phyloP scores from a whole-genome alignment of 1,140 invertebrate species.

The Varroa destructor region DNA sequence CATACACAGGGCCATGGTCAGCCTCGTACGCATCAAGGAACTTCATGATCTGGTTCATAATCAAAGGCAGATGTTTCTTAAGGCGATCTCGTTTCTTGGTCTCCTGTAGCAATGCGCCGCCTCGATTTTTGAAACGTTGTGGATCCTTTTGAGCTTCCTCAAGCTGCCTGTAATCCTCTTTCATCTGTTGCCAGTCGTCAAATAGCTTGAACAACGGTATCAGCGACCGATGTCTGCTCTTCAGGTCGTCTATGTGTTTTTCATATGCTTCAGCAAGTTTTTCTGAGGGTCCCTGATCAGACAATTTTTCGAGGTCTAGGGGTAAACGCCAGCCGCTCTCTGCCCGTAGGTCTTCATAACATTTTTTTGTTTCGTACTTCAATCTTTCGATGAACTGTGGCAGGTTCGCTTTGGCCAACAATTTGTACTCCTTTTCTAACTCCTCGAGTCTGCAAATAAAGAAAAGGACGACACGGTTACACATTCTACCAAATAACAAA shows the following conservation, averaged over 20 bases:
- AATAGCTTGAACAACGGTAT: slow-evolving; percentile 10
- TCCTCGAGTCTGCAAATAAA: slow-evolving; percentile 6
- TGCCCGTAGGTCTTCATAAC: not conserved
- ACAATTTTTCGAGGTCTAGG: not conserved
- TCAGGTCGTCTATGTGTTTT: not conserved
- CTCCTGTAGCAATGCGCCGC: not conserved
- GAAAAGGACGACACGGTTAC: no score
- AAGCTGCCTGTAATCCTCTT: not conserved
- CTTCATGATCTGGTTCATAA: slow-evolving; percentile 4
- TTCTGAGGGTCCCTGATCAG: not conserved
- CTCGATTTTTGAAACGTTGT: slow-evolving; percentile 5
- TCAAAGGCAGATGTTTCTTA: slow-evolving; percentile 1
- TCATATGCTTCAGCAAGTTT: not conserved
- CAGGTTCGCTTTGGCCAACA: not conserved
- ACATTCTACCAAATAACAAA: no score
- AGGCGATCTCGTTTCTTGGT: slow-evolving; percentile 20
- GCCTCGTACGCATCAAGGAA: slow-evolving; percentile 13
- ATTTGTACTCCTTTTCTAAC: not conserved
- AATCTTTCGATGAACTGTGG: not conserved
- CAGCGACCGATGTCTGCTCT: not conserved
- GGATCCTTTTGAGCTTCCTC: slow-evolving; percentile 24
- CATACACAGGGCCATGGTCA: not conserved
- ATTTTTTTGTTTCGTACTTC: not conserved
- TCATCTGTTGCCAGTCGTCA: not conserved
- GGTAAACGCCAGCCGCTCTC: not conserved